Percentiles rank a stretch among this genome's conserved stretches.
Conservation (phyloP, 2,797 vertebrate genomes). For the Phoxinus dragarum region DNA sequence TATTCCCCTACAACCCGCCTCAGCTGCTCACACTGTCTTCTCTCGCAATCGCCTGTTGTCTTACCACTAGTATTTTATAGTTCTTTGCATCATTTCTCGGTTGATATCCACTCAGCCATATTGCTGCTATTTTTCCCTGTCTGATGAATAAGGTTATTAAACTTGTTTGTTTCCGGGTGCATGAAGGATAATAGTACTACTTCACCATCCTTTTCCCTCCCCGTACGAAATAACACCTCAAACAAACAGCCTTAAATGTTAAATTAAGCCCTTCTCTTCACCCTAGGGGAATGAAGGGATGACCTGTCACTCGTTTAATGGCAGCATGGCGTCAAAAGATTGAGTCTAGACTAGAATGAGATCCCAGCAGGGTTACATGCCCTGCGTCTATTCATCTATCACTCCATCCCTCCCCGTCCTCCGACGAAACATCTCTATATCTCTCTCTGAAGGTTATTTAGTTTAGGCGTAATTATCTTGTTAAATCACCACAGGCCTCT, state of each 20-base stretch:
- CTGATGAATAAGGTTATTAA: slow-evolving; percentile 56
- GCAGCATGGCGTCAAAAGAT: slow-evolving; percentile 51
- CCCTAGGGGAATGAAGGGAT: slow-evolving; percentile 37
- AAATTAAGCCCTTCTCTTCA: slow-evolving; percentile 53
- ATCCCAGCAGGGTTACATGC: slow-evolving; percentile 48
- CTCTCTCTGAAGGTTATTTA: slow-evolving; percentile 63
- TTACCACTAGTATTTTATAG: slow-evolving; percentile 2
- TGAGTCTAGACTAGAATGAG: slow-evolving; percentile 49
- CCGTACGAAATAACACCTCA: slow-evolving; percentile 46
- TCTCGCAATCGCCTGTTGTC: background rate
- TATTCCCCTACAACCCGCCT: background rate
- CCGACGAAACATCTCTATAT: slow-evolving; percentile 21
- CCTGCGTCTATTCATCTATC: slow-evolving; percentile 47
- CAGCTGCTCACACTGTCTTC: background rate
- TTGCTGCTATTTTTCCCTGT: slow-evolving; percentile 13
- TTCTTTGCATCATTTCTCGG: slow-evolving; percentile 19
- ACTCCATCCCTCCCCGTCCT: slow-evolving; percentile 29
- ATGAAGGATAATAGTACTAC: slow-evolving; percentile 54
- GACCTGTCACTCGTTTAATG: slow-evolving; percentile 50
- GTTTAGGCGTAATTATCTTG: slow-evolving; percentile 61
- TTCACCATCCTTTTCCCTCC: slow-evolving; percentile 32
- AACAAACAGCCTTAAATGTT: slow-evolving; percentile 53
- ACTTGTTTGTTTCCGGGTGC: slow-evolving; percentile 43
- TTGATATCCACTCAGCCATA: slow-evolving; percentile 18
- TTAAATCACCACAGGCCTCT: slow-evolving; percentile 60